Evolutionary conservation across 2,113 vertebrate genomes (phyloP).

Genomic region (Dasyurus viverrinus): DNA sequence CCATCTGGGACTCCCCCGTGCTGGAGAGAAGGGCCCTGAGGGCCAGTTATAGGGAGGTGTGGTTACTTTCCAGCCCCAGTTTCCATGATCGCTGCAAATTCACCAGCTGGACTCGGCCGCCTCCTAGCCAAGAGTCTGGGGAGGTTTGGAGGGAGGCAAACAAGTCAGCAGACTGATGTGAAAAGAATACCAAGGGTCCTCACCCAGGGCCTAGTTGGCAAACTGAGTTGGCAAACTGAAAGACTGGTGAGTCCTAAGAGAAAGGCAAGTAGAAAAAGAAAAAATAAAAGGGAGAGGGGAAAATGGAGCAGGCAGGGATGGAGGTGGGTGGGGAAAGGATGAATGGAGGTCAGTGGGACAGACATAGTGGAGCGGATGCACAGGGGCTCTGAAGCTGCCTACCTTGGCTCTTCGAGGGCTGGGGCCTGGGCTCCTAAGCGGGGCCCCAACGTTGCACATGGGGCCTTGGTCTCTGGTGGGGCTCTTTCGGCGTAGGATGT

Average conservation of each 20-base stretch:
- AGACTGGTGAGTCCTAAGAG: neutral
- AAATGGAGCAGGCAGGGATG: neutral
- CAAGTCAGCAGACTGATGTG: neutral
- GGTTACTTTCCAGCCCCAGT: neutral
- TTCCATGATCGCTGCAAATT: slow-evolving; percentile 34
- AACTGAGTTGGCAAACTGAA: neutral
- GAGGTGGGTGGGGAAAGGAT: slow-evolving; percentile 59
- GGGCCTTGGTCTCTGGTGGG: slow-evolving; percentile 73
- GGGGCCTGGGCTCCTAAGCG: slow-evolving; percentile 13
- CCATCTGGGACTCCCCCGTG: neutral
- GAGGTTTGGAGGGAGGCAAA: neutral
- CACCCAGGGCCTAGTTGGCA: neutral
- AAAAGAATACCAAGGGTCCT: neutral
- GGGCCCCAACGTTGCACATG: slow-evolving; percentile 80
- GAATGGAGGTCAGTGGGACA: slow-evolving; percentile 69
- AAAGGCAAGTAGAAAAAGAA: neutral
- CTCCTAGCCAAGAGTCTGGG: slow-evolving; percentile 1
- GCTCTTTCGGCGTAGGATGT: slow-evolving; percentile 78
- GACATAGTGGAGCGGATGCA: slow-evolving; percentile 20
- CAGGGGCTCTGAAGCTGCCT: slow-evolving; percentile 44
- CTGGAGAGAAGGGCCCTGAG: neutral
- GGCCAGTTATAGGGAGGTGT: neutral
- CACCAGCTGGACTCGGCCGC: neutral
- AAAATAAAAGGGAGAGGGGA: neutral
- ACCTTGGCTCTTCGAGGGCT: slow-evolving; percentile 81